Evolutionary conservation across 92 coral and sea anemone genomes (phyloP).

Genomic region (Siderastrea radians): DNA sequence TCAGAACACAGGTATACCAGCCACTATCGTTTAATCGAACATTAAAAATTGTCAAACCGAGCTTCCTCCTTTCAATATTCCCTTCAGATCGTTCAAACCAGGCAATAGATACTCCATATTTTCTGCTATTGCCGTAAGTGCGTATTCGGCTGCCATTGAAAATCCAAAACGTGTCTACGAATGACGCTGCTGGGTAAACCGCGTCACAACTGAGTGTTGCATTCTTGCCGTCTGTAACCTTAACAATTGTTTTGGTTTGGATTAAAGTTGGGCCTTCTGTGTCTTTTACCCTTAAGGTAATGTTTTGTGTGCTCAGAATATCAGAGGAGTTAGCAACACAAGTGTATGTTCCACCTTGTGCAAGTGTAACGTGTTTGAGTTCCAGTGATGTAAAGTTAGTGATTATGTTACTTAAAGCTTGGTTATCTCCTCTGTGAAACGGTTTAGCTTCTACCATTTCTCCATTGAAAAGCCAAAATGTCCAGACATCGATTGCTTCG

Average conservation of each 20-base stretch:
- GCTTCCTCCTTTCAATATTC: not conserved
- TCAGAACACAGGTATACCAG: constrained; percentile 11
- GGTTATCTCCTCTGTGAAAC: not conserved
- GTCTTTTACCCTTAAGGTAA: not conserved
- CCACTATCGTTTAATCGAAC: constrained; percentile 9
- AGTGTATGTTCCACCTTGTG: constrained; percentile 23
- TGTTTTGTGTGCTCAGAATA: not conserved
- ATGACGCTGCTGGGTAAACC: constrained; percentile 20
- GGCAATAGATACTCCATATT: not conserved
- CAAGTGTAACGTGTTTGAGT: constrained; percentile 6
- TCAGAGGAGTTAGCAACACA: constrained; percentile 16
- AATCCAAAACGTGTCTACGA: constrained; percentile 16
- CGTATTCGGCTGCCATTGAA: constrained; percentile 13
- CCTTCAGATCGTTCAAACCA: not conserved
- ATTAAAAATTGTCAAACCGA: constrained; percentile 5
- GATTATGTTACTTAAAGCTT: not conserved
- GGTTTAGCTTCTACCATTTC: not conserved
- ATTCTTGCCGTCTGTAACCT: not conserved
- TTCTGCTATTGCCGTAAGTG: not conserved
- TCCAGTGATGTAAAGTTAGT: not conserved
- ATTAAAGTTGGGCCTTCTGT: constrained; percentile 1
- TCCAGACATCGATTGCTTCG: not conserved
- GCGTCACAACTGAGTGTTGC: constrained; percentile 2
- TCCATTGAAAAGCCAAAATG: constrained; percentile 32
- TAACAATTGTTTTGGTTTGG: not conserved